phyloP scores from a whole-genome alignment of 2,113 vertebrate genomes.

The Turnix velox region DNA sequence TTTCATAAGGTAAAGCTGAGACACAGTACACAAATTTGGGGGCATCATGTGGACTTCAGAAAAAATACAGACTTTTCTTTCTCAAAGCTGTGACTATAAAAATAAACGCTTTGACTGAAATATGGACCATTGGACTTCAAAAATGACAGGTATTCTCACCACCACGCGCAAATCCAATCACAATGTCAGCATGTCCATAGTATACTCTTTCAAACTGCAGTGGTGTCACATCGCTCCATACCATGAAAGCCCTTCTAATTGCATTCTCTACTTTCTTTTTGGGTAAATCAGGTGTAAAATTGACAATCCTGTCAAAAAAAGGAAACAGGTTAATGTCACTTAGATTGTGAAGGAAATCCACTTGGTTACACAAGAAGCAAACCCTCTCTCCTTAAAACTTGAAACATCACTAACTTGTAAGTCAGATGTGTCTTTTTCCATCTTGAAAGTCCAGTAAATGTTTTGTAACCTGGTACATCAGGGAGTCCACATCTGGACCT shows the following conservation, averaged over 20 bases:
- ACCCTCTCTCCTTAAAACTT: background rate
- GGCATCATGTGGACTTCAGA: background rate
- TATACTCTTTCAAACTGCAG: conserved; percentile 8
- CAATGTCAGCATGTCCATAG: conserved; percentile 4
- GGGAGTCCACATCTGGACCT: conserved; percentile 71
- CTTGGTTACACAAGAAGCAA: background rate
- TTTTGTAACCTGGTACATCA: background rate
- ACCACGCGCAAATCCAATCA: conserved; percentile 55
- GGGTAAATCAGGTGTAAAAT: conserved; percentile 61
- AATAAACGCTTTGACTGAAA: background rate
- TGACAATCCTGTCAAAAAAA: conserved; percentile 39
- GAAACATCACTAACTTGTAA: conserved; percentile 66
- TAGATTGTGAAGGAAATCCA: background rate
- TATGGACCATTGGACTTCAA: background rate
- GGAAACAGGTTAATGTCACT: background rate
- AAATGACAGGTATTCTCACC: conserved; percentile 44
- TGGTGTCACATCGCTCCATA: conserved; percentile 71
- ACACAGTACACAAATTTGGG: background rate
- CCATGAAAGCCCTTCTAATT: conserved; percentile 49
- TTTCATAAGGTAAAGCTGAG: background rate
- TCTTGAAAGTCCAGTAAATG: background rate
- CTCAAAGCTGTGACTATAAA: background rate
- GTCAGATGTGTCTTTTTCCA: conserved; percentile 66
- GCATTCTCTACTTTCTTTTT: background rate
- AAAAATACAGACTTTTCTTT: background rate